Base-by-base conservation (phyloP, 2,797 vertebrate species). In the Alectoris magna region DNA sequence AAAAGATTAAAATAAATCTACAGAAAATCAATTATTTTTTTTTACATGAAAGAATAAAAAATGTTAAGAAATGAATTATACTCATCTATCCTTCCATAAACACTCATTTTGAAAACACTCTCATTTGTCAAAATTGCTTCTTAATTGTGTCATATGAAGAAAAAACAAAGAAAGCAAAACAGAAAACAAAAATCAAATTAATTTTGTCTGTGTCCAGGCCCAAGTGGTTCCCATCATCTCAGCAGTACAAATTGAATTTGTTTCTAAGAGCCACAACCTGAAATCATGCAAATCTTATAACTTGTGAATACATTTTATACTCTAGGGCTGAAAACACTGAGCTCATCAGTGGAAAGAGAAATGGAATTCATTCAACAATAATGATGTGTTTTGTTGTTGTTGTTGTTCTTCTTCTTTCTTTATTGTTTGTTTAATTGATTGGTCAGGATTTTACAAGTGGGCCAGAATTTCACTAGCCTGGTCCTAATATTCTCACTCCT, bases 101-200 rank as follows among this genome's bases (percentile, higher is more conserved):
- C 41, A 82, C 15, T 68, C 10, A 63, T 26, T 80, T 55, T 72
- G 34, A 74, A 94, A 84, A 51, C 14, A 49, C 11, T 58, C n/a
- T 91, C 2, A 72, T 81, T 88, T 72, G 16, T 87, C 59, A 84
- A 92, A 91, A 83, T 14, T 10, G 1, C 7, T 66, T 79, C 64
- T 36, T 8, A 83, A 21, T 56, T 59, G 11, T 23, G 67, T 38
- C 29, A 49, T 59, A 38, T n/a, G 36, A 79, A 75, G 10, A 22
- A 87, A 51, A 68, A 8, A 36, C 1, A 16, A 67, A 26, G 17
- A 13, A 24, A 15, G 3, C 9, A 62, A 38, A 53, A 6, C 0
- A 2, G 2, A 2, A 36, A 78, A 18, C 3, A 44, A 31, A 74
- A 59, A 73, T 31, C 2, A 49, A 49, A 68, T 22, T 14, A 1